Evolutionary conservation across 2,888 invertebrate species (phyloP).

Genomic region (Papilio gigon): DNA sequence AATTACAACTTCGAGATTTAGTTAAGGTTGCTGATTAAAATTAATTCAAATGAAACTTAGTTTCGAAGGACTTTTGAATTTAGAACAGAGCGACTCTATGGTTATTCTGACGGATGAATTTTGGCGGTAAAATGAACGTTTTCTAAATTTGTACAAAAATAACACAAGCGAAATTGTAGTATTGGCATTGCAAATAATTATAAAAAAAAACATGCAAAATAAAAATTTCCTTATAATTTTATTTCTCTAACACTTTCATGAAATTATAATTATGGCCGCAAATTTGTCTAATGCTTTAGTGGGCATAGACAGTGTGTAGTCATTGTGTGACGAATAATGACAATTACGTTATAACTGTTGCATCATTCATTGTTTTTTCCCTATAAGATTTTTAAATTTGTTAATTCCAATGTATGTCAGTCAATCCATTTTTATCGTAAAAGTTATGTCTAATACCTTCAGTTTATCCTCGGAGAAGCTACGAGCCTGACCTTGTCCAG

Average conservation of each 20-base stretch:
- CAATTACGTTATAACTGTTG: neutral
- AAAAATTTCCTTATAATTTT: neutral
- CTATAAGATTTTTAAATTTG: no score
- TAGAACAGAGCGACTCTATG: neutral
- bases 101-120: neutral
- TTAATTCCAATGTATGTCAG: no score
- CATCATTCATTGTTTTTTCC: neutral
- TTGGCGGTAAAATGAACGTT: no score
- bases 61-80: slow-evolving; percentile 24
- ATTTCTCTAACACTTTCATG: no score
- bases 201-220: neutral
- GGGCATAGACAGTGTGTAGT: neutral
- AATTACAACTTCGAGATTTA: slow-evolving; percentile 23
- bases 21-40: slow-evolving; percentile 3
- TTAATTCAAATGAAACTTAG: slow-evolving; percentile 22
- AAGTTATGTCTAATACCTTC: no score
- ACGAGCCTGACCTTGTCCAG: slow-evolving; percentile 9
- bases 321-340: slow-evolving; percentile 1
- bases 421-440: no score
- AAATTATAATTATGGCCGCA: no score
- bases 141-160: no score
- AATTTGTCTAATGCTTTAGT: no score
- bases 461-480: slow-evolving; percentile 8
- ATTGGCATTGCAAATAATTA: neutral
- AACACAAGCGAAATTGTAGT: no score